Evolutionary conservation across 1,140 invertebrate genomes (phyloP), one percentile per base, ranked within the genome.

Genomic region (Papilio dardanus): DNA sequence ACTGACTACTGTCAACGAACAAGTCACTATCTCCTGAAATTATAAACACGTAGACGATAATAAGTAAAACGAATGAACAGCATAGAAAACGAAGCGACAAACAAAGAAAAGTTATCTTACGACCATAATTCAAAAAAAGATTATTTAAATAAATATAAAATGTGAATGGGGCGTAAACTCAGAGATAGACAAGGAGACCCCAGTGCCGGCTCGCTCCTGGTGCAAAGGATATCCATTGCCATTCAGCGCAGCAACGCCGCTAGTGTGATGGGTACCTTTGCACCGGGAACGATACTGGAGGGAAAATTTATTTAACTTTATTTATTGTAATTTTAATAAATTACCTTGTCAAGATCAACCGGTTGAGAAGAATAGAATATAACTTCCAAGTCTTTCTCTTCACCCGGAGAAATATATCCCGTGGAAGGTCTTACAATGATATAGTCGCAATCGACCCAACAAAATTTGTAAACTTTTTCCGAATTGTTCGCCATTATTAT

Each of bases 301-400:
- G n/a, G n/a, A n/a, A n/a, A n/a, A n/a, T n/a, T n/a, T n/a, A n/a
- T n/a, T n/a, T n/a, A n/a, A n/a, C n/a, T n/a, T n/a, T n/a, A n/a
- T n/a, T n/a, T n/a, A n/a, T n/a, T n/a, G n/a, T n/a, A 37, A 37
- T 19, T n/a, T 54, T 10, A 37, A 12, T 31, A 67, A 58, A 19
- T 76, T 81, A 93, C 91, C 84, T 86, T 91, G 71, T 83, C 87
- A 19, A 92, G 76, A 7, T 62, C n/a, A 7, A 91, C 40, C 10
- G 88, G 89, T 74, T 87, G 82, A 14, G 65, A 69, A 3, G 87
- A 85, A 69, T 86, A 89, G 74, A 91, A 93, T 58, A 87, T 86
- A 31, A 93, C 86, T 79, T 92, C 89, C n/a, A 93, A 76, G 79
- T 93, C 91, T 76, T 93, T 93, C 74, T 93, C 91, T 86, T 93